Percentiles rank a stretch among this genome's conserved stretches.
These are phyloP conservation scores for Empidonax alnorum DNA, from an alignment of 2,113 vertebrate genomes.

Conservation along the genomic window DNA sequence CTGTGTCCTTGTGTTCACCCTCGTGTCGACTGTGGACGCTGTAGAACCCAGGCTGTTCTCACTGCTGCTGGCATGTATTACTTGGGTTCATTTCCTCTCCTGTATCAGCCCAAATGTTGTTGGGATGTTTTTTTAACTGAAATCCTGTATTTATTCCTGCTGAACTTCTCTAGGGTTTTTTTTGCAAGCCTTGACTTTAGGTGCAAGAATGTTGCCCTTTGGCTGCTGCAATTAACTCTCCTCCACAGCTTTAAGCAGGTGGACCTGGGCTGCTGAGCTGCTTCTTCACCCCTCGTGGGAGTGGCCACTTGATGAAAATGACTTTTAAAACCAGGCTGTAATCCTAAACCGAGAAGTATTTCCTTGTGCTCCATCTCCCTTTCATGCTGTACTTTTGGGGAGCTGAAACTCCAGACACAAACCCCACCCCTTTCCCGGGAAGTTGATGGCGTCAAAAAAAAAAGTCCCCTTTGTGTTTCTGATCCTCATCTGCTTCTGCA, in stretches of 20 bases:
- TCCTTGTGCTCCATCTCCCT: accelerated
- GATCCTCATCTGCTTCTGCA: not conserved
- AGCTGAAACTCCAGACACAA: not conserved
- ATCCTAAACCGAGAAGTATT: not conserved
- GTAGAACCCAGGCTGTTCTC: not conserved
- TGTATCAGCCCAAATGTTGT: not conserved
- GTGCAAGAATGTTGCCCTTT: not conserved
- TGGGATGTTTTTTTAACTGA: not conserved
- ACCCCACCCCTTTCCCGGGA: not conserved
- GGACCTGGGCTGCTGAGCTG: not conserved
- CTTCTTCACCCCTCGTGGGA: not conserved
- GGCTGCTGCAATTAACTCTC: not conserved
- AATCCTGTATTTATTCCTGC: not conserved
- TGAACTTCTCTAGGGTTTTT: not conserved
- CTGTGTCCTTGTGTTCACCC: not conserved
- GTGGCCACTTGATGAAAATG: not conserved
- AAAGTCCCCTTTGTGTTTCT: not conserved
- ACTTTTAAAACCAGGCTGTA: not conserved
- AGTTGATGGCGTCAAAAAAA: no score
- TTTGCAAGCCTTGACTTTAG: not conserved
- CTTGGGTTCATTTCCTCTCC: not conserved
- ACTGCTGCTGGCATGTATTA: not conserved
- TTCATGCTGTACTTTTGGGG: not conserved
- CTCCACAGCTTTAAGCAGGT: not conserved
- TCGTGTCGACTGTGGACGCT: not conserved